Percentiles rank a stretch among this genome's conserved stretches.
Evolutionary conservation across 1,140 invertebrate genomes (phyloP).

Genomic region (Drosophila asahinai): DNA sequence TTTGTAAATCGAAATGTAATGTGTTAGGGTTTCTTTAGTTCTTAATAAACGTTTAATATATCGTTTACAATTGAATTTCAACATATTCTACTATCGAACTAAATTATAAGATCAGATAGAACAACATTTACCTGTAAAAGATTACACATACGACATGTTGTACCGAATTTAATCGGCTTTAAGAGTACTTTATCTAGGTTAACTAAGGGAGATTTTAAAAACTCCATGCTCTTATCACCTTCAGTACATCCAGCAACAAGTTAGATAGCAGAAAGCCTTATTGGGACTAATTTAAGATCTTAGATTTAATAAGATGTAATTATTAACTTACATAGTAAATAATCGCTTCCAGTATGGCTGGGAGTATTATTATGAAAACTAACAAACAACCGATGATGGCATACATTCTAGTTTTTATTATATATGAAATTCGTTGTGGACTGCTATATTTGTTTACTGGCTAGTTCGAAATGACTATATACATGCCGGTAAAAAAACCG

Average conservation of each 20-base stretch:
- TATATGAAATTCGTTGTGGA: too few relatives aligned
- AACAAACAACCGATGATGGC: slow-evolving; percentile 23
- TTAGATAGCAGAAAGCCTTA: slow-evolving; percentile 95
- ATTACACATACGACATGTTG: too few relatives aligned
- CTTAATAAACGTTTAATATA: not conserved
- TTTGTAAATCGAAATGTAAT: not conserved
- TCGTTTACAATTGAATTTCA: too few relatives aligned
- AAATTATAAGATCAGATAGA: too few relatives aligned
- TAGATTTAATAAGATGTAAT: not conserved
- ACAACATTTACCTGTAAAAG: too few relatives aligned
- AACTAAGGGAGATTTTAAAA: too few relatives aligned
- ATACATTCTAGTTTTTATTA: slow-evolving; percentile 12
- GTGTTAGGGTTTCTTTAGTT: not conserved
- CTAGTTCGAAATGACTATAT: not conserved
- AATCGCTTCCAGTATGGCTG: slow-evolving; percentile 3
- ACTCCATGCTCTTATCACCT: slow-evolving; percentile 83
- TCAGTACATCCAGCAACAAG: slow-evolving; percentile 91
- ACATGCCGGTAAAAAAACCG: not conserved
- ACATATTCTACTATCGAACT: too few relatives aligned
- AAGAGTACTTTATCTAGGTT: too few relatives aligned
- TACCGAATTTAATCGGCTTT: too few relatives aligned
- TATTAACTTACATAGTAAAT: not conserved
- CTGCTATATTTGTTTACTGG: not conserved
- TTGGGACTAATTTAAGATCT: slow-evolving; percentile 86
- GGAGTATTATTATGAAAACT: not conserved